Base-by-base conservation (phyloP, 2,113 vertebrate genomes). In the Aspiorhynchus laticeps region DNA sequence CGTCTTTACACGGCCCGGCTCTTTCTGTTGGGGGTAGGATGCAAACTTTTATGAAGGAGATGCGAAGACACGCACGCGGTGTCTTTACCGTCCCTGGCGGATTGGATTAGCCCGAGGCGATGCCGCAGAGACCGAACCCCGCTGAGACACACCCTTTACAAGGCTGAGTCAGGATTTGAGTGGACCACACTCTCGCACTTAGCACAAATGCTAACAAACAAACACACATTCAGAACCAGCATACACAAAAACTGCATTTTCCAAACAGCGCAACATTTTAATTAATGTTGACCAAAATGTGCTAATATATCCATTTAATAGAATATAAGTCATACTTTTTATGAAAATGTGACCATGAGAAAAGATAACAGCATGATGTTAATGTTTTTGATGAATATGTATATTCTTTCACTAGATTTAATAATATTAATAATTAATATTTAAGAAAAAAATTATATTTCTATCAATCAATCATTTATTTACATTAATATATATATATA, bases 61-160 rank as follows among this genome's bases (percentile, higher is more conserved):
- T 33, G n/a, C 41, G 56, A 84, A 53, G 71, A 85, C 74, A 76
- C 43, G 73, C 77, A 59, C 33, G 48, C 69, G 9, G 63, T 67
- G 73, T 56, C 51, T 65, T 53, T 63, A 73, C 79, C 43, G 51
- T 79, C 67, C 48, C 67, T 73, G 59, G 69, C 53, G 84, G 84
- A 87, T 85, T 85, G 82, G 88, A 88, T 90, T 90, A 89, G 81
- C 71, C 79, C 56, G 84, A 83, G 87, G 86, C 84, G 48, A 43
- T 63, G 88, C 51, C 76, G 79, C 71, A 67, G 71, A 1, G 14
- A 73, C 85, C 41, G 67, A 86, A 86, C 86, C 85, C 33, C 24
- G 28, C 61, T 24, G 65, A 61, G 82, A 88, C 83, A 73, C 84
- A 77, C 85, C 83, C 78, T 63, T 76, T 69, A 28, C 41, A 51